Evolutionary conservation across 2,797 vertebrate genomes (phyloP), one percentile per base, ranked within the genome.

Genomic region (Typhlichthys subterraneus): DNA sequence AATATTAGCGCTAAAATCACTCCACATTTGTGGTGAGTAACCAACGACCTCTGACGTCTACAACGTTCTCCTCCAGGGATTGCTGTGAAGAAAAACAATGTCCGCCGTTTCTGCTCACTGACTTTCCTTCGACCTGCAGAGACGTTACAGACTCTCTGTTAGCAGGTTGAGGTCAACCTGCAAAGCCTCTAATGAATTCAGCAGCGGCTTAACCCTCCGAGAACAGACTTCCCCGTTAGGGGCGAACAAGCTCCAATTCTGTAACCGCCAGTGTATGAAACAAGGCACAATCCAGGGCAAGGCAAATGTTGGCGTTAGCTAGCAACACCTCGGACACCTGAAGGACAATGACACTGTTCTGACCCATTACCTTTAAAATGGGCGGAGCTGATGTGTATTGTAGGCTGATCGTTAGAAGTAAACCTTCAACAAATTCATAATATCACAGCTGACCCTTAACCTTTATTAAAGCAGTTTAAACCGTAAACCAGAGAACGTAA

Each of bases 261-360:
- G 55, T 52, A 70, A 59, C 64, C 13, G 57, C 23, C 48, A 65
- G 59, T 48, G 64, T 73, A 82, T 73, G 65, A 86, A 79, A 76
- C 70, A 4, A 52, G 1, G 68, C 73, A 80, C 75, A 82, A 84
- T 69, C 81, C 73, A 84, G 81, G 80, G 82, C 81, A 80, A 83
- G 64, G 75, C 71, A 63, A 79, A 81, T 78, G 81, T 86, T 86
- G 84, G 83, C 84, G 82, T 68, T 42, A 15, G 56, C 75, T 72
- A 65, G 55, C 23, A 29, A 29, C 23, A 29, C 23, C 23, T 81
- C 73, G 67, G 70, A 81, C 67, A 66, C 67, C 69, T 78, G 73
- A 83, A 85, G 81, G 76, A 82, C 82, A 85, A 86, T 87, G 87
- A 87, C 38, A 42, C 38, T 42, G 38, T 42, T 42, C 8, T 8